These are phyloP conservation scores for Uropsilus gracilis DNA, from an alignment of 2,113 vertebrate genomes.

Conservation along the genomic window DNA sequence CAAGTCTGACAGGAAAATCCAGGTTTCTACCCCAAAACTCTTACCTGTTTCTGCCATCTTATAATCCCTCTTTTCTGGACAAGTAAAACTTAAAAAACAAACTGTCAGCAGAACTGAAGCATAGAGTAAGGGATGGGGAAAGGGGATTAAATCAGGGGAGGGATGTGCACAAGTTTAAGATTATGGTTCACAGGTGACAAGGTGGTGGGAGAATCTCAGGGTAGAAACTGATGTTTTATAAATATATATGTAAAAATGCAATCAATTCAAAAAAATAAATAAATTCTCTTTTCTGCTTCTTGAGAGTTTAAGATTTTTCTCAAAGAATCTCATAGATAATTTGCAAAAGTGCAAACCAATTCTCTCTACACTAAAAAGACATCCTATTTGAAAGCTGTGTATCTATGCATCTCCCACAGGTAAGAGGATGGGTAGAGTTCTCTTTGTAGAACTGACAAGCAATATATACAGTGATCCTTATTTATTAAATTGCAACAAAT, in stretches of 20 bases:
- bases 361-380: background rate
- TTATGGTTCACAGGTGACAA: too few relatives aligned
- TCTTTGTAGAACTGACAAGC: background rate
- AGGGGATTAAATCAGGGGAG: too few relatives aligned
- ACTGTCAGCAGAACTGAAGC: too few relatives aligned
- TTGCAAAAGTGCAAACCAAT: background rate
- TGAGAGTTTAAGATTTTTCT: background rate
- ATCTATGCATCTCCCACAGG: background rate
- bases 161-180: too few relatives aligned
- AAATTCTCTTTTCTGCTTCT: background rate
- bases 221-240: too few relatives aligned
- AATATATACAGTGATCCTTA: background rate
- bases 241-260: too few relatives aligned
- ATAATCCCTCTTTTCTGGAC: background rate
- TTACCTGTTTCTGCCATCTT: background rate
- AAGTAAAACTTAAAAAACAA: too few relatives aligned
- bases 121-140: too few relatives aligned
- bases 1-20: background rate
- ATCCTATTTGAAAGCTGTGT: background rate
- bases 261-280: too few relatives aligned
- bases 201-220: too few relatives aligned
- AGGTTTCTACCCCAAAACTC: background rate
- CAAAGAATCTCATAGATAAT: background rate
- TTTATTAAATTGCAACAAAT: background rate
- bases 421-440: background rate